These are phyloP conservation scores for Lepus oiostolus DNA, from an alignment of 2,797 vertebrate genomes.

Conservation along the genomic window DNA sequence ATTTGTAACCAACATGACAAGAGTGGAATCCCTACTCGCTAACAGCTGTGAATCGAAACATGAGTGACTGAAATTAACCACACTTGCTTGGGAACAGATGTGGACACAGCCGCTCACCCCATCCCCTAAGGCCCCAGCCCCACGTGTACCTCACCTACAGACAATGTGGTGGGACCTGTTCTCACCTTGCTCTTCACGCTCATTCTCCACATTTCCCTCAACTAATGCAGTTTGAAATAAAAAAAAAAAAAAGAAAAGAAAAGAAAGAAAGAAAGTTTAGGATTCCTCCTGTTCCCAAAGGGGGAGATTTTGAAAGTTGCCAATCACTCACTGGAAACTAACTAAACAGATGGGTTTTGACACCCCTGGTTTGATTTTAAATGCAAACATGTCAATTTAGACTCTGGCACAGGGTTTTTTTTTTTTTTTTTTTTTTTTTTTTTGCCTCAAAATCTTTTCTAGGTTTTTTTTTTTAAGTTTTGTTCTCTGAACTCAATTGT, in stretches of 20 bases:
- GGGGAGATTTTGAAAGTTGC: slow-evolving; percentile 68
- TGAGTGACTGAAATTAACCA: slow-evolving; percentile 75
- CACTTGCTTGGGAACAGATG: slow-evolving; percentile 51
- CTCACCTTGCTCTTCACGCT: slow-evolving; percentile 43
- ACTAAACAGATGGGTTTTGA: slow-evolving; percentile 85
- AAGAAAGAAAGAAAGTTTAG: slow-evolving; percentile 45
- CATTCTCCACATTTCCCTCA: slow-evolving; percentile 43
- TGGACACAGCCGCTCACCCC: fast-evolving
- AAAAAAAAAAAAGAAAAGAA: slow-evolving; percentile 28
- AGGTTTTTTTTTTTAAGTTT: slow-evolving; percentile 64
- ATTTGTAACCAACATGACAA: slow-evolving; percentile 72
- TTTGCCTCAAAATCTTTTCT: no score
- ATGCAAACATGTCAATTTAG: slow-evolving; percentile 86
- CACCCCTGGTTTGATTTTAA: slow-evolving; percentile 82
- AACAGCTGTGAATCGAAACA: slow-evolving; percentile 82
- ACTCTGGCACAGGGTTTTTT: slow-evolving; percentile 68
- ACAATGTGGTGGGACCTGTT: background rate
- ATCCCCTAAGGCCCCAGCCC: slow-evolving; percentile 48
- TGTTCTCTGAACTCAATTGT: slow-evolving; percentile 70
- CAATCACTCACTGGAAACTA: slow-evolving; percentile 77
- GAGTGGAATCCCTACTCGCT: slow-evolving; percentile 75
- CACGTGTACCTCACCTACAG: background rate
- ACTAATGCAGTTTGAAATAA: slow-evolving; percentile 7
- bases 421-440: slow-evolving; percentile 62
- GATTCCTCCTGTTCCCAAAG: slow-evolving; percentile 56